Base-by-base conservation (phyloP, 2,888 invertebrate species). In the Glaucopsyche alexis region DNA sequence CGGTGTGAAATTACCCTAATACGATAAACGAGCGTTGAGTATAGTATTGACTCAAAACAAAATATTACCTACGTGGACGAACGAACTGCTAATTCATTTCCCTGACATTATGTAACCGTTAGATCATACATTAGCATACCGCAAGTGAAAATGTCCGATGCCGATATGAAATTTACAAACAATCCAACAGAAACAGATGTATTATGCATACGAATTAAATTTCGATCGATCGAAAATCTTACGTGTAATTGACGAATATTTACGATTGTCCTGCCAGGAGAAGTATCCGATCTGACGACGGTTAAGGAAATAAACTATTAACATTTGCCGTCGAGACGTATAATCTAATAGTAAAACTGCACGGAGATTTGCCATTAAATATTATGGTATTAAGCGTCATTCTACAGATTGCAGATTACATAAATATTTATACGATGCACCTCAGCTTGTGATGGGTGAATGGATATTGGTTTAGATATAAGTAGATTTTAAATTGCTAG, bases 251-350 rank as follows among this genome's bases (percentile, higher is more conserved):
- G 85, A 85, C 84, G 81, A 79, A 86, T 84, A 84, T 83, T 84
- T 82, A 83, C 81, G 84, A 87, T 86, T 84, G 85, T 85, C 81
- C 83, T 84, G 84, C 83, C 85, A 84, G 71, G 42, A 66, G 71
- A 45, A 72, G 7, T 42, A 5, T 75, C 73, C 74, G 74, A 75
- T 74, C 72, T 71, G 71, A 86, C 84, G 77, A 78, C 83, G 29
- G 29, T 29, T 29, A 86, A 84, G 88, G 89, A 83, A 86, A 86
- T 84, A 85, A 87, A 85, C 87, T 85, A 90, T 89, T 90, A 29
- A 29, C 29, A 29, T 29, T 29, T 87, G 84, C 85, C 86, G 88
- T 88, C 85, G 83, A 40, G 40, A 65, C 40, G n/a, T n/a, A 65
- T 8, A 55, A 11, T 55, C 55, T 55, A 19, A 55, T 55, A 19